These are phyloP conservation scores for Sandelia bainsii DNA, from an alignment of 2,797 vertebrate species.

Conservation along the genomic window DNA sequence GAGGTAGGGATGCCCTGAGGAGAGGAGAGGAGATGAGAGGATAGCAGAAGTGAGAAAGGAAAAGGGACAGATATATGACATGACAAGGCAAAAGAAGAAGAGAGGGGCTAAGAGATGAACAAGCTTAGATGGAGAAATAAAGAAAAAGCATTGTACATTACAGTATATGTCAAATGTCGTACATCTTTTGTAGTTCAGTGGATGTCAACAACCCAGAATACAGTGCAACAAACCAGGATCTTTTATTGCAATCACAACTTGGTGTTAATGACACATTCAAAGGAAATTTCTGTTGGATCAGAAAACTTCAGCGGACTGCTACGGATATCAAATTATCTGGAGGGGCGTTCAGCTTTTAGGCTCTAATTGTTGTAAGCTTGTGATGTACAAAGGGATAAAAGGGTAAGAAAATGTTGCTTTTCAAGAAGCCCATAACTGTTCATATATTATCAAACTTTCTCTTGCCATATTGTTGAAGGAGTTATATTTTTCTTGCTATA, in stretches of 20 bases:
- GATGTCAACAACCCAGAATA: background rate
- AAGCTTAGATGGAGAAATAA: background rate
- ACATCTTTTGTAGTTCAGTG: background rate
- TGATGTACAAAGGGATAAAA: background rate
- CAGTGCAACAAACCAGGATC: background rate
- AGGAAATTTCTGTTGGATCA: background rate
- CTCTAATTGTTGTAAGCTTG: background rate
- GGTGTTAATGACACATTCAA: background rate
- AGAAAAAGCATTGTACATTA: background rate
- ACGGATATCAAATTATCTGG: background rate
- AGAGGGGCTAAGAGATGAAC: conserved; percentile 13
- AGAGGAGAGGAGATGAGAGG: conserved; percentile 24
- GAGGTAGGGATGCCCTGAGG: conserved; percentile 23
- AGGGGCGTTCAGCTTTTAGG: background rate
- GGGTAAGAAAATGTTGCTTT: background rate
- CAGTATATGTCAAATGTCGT: background rate
- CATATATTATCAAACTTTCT: background rate
- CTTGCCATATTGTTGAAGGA: background rate
- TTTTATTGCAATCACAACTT: background rate
- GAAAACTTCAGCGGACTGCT: background rate
- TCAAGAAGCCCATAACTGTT: background rate
- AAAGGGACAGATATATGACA: conserved; percentile 6
- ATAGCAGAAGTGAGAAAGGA: conserved; percentile 8
- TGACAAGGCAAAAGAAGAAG: background rate
- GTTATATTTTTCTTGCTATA: background rate